These are phyloP conservation scores for Ginglymostoma cirratum DNA, from an alignment of 2,113 vertebrate genomes.

Conservation along the genomic window DNA sequence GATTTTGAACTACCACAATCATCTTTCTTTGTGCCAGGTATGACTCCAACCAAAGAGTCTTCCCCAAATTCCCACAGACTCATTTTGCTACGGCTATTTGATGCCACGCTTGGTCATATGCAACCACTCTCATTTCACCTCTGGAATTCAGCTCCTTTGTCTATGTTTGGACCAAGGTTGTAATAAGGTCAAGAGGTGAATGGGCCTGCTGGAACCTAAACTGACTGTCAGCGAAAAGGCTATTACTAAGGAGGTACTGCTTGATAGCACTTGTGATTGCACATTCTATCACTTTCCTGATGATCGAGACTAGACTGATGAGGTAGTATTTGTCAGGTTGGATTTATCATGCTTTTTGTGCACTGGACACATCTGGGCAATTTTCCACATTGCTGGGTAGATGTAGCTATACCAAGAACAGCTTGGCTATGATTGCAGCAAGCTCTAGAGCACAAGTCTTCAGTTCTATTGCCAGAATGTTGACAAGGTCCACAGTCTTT, in stretches of 20 bases:
- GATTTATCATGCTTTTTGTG: neutral
- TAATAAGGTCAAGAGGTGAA: no score
- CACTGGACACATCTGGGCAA: neutral
- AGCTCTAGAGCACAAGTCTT: no score
- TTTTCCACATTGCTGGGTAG: neutral
- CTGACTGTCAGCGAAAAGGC: neutral
- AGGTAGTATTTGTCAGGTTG: neutral
- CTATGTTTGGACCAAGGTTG: neutral
- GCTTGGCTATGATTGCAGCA: no score
- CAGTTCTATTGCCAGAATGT: no score
- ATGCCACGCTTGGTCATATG: neutral
- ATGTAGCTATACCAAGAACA: no score
- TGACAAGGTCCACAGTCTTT: no score
- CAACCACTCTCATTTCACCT: neutral
- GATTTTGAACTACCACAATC: neutral
- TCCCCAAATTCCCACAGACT: neutral
- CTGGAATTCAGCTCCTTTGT: neutral
- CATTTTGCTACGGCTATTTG: neutral
- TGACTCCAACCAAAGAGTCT: neutral
- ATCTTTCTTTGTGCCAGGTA: neutral
- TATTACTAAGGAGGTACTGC: neutral
- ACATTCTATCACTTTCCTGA: neutral
- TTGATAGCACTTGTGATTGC: neutral
- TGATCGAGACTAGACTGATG: neutral
- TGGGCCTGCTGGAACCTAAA: neutral